Evolutionary conservation across 2,888 invertebrate genomes (phyloP).

Genomic region (Allygus modestus): DNA sequence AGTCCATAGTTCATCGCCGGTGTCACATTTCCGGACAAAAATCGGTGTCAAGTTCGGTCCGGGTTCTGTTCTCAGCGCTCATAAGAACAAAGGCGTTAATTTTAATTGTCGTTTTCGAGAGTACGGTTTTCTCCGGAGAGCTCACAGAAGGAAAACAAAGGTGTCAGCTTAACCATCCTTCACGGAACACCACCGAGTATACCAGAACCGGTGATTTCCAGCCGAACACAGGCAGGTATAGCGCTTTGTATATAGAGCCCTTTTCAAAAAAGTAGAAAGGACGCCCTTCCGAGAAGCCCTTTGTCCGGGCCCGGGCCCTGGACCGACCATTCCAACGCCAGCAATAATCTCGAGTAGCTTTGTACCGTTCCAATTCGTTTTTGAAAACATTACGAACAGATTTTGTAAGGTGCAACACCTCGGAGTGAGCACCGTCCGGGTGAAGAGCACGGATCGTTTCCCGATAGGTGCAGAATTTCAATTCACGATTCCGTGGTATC

Average conservation of each 20-base stretch:
- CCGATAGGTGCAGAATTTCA: constrained; percentile 44
- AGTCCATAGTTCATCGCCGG: background rate
- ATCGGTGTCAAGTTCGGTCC: background rate
- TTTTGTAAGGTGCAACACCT: constrained; percentile 59
- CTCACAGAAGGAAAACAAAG: constrained; percentile 12
- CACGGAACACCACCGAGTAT: background rate
- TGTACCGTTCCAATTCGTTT: constrained; percentile 1
- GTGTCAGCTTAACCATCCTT: background rate
- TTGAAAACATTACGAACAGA: constrained; percentile 58
- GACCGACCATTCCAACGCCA: background rate
- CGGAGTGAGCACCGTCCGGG: background rate
- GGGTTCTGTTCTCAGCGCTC: background rate
- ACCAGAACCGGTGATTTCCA: constrained; percentile 34
- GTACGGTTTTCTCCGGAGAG: background rate
- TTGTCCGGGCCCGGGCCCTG: constrained; percentile 8
- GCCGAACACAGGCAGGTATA: constrained; percentile 34
- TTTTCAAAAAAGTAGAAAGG: constrained; percentile 54
- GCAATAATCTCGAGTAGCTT: constrained; percentile 48
- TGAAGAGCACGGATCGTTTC: background rate
- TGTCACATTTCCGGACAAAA: background rate
- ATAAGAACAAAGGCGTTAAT: background rate
- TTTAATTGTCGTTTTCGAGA: background rate
- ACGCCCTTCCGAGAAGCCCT: constrained; percentile 42
- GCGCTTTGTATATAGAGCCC: constrained; percentile 58
- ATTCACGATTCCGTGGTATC: constrained; percentile 29